These are phyloP conservation scores for Lontra canadensis DNA, from an alignment of 2,113 vertebrate genomes.

Conservation along the genomic window DNA sequence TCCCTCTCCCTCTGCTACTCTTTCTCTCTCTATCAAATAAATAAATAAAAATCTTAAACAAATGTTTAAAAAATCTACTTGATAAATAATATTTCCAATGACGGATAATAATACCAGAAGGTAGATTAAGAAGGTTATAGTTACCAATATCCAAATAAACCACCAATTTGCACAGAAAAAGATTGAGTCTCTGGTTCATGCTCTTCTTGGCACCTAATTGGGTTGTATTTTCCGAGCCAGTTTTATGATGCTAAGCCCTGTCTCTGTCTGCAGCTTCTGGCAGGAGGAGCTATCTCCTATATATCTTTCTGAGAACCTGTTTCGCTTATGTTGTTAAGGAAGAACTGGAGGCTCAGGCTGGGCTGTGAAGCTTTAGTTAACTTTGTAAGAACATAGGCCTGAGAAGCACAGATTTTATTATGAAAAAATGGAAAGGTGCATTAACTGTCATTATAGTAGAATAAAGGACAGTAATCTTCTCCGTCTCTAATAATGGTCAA, in stretches of 20 bases:
- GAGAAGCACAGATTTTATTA: background rate
- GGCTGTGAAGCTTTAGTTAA: background rate
- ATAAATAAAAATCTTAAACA: too few species aligned
- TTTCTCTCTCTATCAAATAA: too few species aligned
- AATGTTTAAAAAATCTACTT: too few species aligned
- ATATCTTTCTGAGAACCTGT: background rate
- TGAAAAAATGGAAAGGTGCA: background rate
- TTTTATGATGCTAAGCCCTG: background rate
- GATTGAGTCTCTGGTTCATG: background rate
- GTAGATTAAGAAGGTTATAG: background rate
- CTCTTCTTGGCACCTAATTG: background rate
- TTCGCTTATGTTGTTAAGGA: background rate
- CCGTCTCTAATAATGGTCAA: background rate
- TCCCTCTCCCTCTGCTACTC: too few species aligned
- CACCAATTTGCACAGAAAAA: background rate
- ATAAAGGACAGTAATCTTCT: background rate
- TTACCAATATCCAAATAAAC: background rate
- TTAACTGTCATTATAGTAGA: background rate
- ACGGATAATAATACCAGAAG: background rate
- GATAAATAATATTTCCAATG: background rate
- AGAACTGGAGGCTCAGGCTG: background rate
- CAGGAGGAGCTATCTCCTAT: background rate
- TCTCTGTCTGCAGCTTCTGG: background rate
- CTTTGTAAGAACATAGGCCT: background rate
- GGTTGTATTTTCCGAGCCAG: background rate